A percentile compares a stretch with the other conserved stretches of the same genome.
phyloP scores from a whole-genome alignment of 2,888 invertebrate genomes.

The Epinotia brunnichana region DNA sequence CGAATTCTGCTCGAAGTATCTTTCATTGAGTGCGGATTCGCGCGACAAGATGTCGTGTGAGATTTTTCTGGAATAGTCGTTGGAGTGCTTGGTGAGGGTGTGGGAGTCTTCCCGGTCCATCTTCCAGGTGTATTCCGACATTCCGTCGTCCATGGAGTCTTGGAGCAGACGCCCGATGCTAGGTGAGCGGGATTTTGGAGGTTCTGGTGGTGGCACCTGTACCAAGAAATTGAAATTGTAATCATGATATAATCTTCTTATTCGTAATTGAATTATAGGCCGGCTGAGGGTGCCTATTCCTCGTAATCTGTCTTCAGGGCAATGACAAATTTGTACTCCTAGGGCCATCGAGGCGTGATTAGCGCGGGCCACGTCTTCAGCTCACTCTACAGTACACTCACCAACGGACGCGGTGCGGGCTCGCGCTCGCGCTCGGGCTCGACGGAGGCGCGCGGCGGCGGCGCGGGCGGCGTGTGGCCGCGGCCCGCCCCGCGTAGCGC shows the following conservation, averaged over 20 bases:
- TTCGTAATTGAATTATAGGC: too few relatives aligned
- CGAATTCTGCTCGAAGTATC: constrained; percentile 89
- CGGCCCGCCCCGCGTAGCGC: constrained; percentile 54
- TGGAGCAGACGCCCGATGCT: constrained; percentile 77
- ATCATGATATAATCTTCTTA: not conserved
- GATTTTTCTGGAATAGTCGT: constrained; percentile 84
- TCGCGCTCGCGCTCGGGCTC: constrained; percentile 61
- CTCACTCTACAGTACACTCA: constrained; percentile 46
- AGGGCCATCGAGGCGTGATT: too few relatives aligned
- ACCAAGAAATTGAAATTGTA: constrained; percentile 17
- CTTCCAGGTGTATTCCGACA: constrained; percentile 78
- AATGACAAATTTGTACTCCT: too few relatives aligned
- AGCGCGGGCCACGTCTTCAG: too few relatives aligned
- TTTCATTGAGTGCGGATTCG: constrained; percentile 93
- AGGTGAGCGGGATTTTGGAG: constrained; percentile 82
- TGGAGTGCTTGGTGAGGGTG: constrained; percentile 55
- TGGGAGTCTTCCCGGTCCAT: constrained; percentile 67
- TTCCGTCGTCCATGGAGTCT: constrained; percentile 75
- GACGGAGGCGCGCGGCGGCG: constrained; percentile 71
- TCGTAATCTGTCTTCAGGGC: too few relatives aligned
- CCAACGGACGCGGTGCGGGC: constrained; percentile 59
- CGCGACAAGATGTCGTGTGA: constrained; percentile 91
- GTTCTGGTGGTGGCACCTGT: constrained; percentile 87
- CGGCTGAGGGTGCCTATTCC: too few relatives aligned
- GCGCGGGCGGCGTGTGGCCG: constrained; percentile 68